Base-by-base conservation (phyloP, 2,888 invertebrate genomes). In the Leptura quadrifasciata region DNA sequence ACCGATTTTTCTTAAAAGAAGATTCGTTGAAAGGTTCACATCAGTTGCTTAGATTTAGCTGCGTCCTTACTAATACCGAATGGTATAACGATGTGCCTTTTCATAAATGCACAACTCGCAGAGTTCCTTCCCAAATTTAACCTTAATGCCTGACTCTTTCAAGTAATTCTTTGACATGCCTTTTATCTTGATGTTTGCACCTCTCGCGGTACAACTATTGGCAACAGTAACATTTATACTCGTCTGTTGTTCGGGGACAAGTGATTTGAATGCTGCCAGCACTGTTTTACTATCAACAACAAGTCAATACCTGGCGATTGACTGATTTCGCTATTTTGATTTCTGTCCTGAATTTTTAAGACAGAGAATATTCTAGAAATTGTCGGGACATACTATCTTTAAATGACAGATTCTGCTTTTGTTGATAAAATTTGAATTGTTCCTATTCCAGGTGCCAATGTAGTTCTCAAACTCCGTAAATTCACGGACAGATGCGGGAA, bases 351-450 rank as follows among this genome's bases (percentile, higher is more conserved):
- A 0, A 82, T 82, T 74, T 83, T 80, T 74, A 82, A 73, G 74
- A 84, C 81, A n/a, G 83, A 85, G 58, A 86, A 83, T 55, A 86
- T 85, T 65, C 74, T 84, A 18, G 80, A 79, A 74, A 85, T 81
- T 12, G 79, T 69, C 17, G 84, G 84, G 54, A 85, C 84, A 77
- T 77, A 84, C 84, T 20, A 18, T 55, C 55, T 18, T 55, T 55
- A 2, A 18, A 18, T 6, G 55, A 1, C 20, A 12, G 5, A 3
- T 63, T 35, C 39, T 2, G 17, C 1, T 9, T 63, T 18, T 8
- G n/a, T 1, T 35, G 63, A 63, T 5, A 17, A n/a, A 35, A 63
- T 18, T 12, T 35, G 1, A 18, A 63, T 35, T 4, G 63, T 63
- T 5, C 35, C 63, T 2, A 35, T 63, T 18, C 61, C 78, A 9